Evolutionary conservation across 2,888 invertebrate genomes (phyloP).

Genomic region (Tachina grossa): DNA sequence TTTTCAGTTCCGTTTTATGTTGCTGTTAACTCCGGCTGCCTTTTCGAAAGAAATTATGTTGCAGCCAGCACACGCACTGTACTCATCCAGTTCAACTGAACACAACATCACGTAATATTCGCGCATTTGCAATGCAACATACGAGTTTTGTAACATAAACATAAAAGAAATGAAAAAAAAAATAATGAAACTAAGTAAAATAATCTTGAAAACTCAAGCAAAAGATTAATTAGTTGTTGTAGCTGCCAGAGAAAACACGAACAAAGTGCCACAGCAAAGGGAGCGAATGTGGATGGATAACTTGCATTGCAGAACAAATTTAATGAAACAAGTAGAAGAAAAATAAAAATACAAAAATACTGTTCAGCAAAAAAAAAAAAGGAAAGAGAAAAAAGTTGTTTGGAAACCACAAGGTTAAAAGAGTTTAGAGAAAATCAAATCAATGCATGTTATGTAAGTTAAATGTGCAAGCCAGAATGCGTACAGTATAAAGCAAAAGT

Average conservation of each 20-base stretch:
- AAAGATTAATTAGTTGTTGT: constrained; percentile 64
- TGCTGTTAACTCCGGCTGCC: constrained; percentile 8
- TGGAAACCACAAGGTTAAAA: constrained; percentile 56
- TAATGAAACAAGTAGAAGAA: constrained; percentile 28
- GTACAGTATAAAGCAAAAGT: background rate
- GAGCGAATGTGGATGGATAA: background rate
- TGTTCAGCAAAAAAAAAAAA: no score
- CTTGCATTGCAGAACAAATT: constrained; percentile 35
- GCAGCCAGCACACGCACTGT: background rate
- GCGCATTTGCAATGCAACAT: constrained; percentile 54
- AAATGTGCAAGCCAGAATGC: background rate
- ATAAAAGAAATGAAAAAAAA: constrained; percentile 5
- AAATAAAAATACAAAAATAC: background rate
- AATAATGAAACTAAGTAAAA: constrained; percentile 15
- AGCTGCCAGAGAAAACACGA: constrained; percentile 40
- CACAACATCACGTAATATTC: constrained; percentile 61
- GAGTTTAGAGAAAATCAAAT: constrained; percentile 47
- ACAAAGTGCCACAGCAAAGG: background rate
- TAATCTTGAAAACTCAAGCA: constrained; percentile 57
- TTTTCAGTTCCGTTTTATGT: constrained; percentile 52
- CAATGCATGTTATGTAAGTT: constrained; percentile 13
- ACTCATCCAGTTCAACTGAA: constrained; percentile 5
- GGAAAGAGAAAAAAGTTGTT: constrained; percentile 37
- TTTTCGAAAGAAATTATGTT: background rate
- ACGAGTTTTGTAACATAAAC: constrained; percentile 38